Base-by-base conservation (phyloP, 2,113 vertebrate species). In the Leucopsar rothschildi region DNA sequence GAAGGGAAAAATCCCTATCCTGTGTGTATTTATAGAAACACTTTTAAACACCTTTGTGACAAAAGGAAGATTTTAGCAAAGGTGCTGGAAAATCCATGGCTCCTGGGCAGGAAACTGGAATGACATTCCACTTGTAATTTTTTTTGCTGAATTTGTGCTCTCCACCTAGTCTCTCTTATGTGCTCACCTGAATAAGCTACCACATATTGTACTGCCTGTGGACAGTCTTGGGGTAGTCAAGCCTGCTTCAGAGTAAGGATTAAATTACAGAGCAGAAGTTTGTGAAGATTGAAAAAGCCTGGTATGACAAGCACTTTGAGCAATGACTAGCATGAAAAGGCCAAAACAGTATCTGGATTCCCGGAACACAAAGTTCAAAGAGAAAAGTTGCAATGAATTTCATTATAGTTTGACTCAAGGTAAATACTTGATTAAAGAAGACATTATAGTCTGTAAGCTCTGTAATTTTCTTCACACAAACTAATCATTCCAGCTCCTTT, bases 381-480 rank as follows among this genome's bases (percentile, higher is more conserved):
- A 56, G 59, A 88, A 76, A 85, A 96, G 44, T 86, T 79, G 63
- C 53, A 75, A 64, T 50, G 19, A 44, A 64, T 88, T 92, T 86
- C 73, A 91, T 82, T 86, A 88, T 39, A 91, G 76, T 76, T 90
- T 82, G 77, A 90, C 77, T 93, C 85, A 85, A 93, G 55, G 77
- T 84, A 95, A 94, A 86, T 65, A 80, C 22, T 66, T 75, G 87
- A 92, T 60, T 84, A 96, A 93, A 94, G 73, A 96, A 81, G 69
- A 68, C 42, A 77, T 90, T 61, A 75, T 16, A 53, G 37, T 53
- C 60, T 78, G 50, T 61, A 53, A 70, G 27, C 33, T 96, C 75
- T 95, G 68, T 93, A 93, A 96, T 96, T 93, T 95, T 82, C 77
- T 80, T 95, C 50, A 93, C 49, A 66, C 64, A 85, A 57, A 92